Percentiles rank a stretch among this genome's conserved stretches.
These are phyloP conservation scores for Drosophila gunungcola DNA, from an alignment of 1,140 invertebrate species.

Conservation along the genomic window DNA sequence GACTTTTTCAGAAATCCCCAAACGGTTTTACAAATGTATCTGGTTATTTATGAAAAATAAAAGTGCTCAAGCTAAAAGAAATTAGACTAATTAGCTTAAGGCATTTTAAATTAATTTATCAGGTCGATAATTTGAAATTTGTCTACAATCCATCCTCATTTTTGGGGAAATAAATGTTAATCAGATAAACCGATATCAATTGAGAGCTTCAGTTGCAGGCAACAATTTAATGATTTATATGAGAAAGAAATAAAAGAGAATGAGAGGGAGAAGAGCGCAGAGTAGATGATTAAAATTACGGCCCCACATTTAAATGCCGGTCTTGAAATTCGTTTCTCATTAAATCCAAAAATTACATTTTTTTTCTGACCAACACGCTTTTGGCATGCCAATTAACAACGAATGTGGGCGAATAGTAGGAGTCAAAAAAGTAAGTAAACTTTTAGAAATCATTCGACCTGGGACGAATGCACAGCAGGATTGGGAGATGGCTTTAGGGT, in stretches of 20 bases:
- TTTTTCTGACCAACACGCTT: slow-evolving; percentile 41
- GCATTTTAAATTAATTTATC: background rate
- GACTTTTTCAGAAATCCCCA: no score
- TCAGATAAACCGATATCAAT: slow-evolving; percentile 67
- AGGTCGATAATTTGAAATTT: no score
- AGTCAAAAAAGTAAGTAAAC: background rate
- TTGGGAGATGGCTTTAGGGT: slow-evolving; percentile 43
- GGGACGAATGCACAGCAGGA: slow-evolving; percentile 50
- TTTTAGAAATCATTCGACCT: slow-evolving; percentile 33
- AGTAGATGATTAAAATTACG: slow-evolving; percentile 50
- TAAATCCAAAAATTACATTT: slow-evolving; percentile 21
- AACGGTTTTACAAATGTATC: background rate
- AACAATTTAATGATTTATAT: slow-evolving; percentile 60
- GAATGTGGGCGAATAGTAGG: slow-evolving; percentile 30
- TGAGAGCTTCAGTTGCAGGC: slow-evolving; percentile 58
- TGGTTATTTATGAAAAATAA: no score
- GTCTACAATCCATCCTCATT: slow-evolving; percentile 14
- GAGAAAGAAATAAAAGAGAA: slow-evolving; percentile 3
- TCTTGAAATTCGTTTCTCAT: slow-evolving; percentile 45
- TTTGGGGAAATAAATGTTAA: slow-evolving; percentile 58
- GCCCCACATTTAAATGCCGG: slow-evolving; percentile 40
- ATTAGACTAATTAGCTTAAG: no score
- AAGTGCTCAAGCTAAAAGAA: no score
- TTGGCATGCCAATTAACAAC: slow-evolving; percentile 69
- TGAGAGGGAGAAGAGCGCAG: background rate